phyloP scores from a whole-genome alignment of 2,113 vertebrate species.

The Oreocharis arfaki region DNA sequence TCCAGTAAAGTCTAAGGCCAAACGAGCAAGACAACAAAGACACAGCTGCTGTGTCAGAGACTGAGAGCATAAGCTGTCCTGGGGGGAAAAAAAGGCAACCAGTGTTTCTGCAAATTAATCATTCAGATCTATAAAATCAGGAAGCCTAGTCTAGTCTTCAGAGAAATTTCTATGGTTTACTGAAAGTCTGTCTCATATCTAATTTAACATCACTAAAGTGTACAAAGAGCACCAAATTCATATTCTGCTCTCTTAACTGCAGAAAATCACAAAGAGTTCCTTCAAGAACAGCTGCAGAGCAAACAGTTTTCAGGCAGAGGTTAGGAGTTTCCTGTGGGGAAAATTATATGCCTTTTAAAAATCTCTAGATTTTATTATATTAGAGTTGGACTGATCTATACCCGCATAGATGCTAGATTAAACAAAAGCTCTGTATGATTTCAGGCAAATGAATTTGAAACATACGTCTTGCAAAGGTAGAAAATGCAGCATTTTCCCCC shows the following conservation, averaged over 20 bases:
- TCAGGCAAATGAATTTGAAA: background rate
- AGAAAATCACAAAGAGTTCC: background rate
- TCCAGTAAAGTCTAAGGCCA: background rate
- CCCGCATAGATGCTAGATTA: background rate
- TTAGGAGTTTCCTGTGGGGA: background rate
- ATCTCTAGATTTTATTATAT: background rate
- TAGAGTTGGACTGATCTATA: background rate
- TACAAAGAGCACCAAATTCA: background rate
- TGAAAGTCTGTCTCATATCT: background rate
- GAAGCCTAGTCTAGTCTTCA: background rate
- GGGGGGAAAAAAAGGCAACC: rapidly evolving
- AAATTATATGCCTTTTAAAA: background rate
- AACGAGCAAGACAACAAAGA: background rate
- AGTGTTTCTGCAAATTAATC: background rate
- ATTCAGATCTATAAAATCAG: background rate
- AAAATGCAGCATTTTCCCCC: background rate
- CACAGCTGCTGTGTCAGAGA: background rate
- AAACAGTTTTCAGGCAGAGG: background rate
- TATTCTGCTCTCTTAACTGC: background rate
- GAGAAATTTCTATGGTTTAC: background rate
- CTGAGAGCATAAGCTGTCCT: background rate
- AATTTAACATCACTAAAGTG: background rate
- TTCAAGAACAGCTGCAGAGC: background rate
- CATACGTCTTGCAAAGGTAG: rapidly evolving
- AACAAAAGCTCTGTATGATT: background rate